These are phyloP conservation scores for Pollenia griseotomentosa DNA, from an alignment of 2,888 invertebrate species.

Conservation along the genomic window DNA sequence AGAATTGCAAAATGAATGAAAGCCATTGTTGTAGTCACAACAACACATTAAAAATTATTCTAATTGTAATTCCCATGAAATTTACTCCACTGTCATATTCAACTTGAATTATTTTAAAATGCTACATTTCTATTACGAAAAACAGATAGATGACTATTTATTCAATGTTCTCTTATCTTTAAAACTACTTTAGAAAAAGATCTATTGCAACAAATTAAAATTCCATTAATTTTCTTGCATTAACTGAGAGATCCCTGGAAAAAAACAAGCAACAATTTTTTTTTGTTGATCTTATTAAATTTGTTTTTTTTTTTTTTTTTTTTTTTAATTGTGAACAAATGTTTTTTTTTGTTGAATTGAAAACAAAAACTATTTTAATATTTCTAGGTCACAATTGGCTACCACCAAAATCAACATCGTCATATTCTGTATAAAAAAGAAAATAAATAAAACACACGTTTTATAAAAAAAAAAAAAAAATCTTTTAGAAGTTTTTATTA, in stretches of 20 bases:
- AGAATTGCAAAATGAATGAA: conserved; percentile 29
- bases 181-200: conserved; percentile 13
- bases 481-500: conserved; percentile 49
- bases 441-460: conserved; percentile 34
- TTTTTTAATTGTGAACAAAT: conserved; percentile 65
- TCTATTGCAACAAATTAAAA: conserved; percentile 66
- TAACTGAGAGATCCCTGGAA: background rate
- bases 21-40: conserved; percentile 26
- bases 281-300: background rate
- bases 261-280: conserved; percentile 16
- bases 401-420: background rate
- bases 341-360: conserved; percentile 59
- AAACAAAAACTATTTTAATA: conserved; percentile 57
- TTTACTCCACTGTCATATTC: conserved; percentile 1
- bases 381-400: conserved; percentile 63
- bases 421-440: background rate
- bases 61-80: conserved; percentile 42
- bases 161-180: conserved; percentile 4
- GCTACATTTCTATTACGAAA: background rate
- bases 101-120: conserved; percentile 10
- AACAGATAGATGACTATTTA: conserved; percentile 40
- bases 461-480: background rate
- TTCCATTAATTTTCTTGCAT: conserved; percentile 63
- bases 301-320: too few relatives aligned
- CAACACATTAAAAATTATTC: background rate